Conservation (phyloP, 2,797 vertebrate genomes). For the Astyanax mexicanus region DNA sequence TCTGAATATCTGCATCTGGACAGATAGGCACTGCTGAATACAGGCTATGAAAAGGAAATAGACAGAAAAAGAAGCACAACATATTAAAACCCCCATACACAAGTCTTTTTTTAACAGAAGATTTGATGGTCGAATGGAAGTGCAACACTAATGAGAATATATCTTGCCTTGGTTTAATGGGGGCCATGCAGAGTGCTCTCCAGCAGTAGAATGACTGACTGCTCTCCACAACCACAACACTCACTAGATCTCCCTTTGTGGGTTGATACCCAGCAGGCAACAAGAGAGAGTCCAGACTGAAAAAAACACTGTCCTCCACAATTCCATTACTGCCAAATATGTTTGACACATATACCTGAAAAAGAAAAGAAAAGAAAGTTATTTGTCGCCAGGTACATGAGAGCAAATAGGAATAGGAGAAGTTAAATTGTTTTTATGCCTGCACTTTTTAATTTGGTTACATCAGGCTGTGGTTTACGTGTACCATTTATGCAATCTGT, state of each 20-base stretch:
- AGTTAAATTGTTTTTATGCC: too few species aligned
- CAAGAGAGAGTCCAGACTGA: constrained; percentile 86
- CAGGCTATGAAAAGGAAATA: constrained; percentile 45
- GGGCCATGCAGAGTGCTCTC: constrained; percentile 92
- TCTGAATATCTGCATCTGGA: constrained; percentile 57
- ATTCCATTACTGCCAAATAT: constrained; percentile 84
- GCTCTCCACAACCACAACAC: constrained; percentile 90
- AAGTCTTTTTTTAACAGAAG: neutral
- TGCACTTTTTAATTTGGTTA: too few species aligned
- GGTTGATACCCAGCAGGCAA: constrained; percentile 86
- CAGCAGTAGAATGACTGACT: constrained; percentile 89
- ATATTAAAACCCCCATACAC: neutral
- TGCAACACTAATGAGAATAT: neutral
- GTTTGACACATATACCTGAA: constrained; percentile 85
- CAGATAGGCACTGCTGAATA: constrained; percentile 14
- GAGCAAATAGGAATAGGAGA: too few species aligned
- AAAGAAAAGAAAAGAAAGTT: neutral
- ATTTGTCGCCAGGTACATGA: neutral
- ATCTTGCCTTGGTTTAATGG: constrained; percentile 75
- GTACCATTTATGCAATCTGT: too few species aligned
- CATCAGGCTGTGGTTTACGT: too few species aligned
- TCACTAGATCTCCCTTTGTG: constrained; percentile 81
- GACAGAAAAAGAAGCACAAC: neutral
- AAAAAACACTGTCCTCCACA: constrained; percentile 88
- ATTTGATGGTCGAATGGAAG: neutral